phyloP scores from a whole-genome alignment of 2,113 vertebrate species.

The Malurus cyaneus region DNA sequence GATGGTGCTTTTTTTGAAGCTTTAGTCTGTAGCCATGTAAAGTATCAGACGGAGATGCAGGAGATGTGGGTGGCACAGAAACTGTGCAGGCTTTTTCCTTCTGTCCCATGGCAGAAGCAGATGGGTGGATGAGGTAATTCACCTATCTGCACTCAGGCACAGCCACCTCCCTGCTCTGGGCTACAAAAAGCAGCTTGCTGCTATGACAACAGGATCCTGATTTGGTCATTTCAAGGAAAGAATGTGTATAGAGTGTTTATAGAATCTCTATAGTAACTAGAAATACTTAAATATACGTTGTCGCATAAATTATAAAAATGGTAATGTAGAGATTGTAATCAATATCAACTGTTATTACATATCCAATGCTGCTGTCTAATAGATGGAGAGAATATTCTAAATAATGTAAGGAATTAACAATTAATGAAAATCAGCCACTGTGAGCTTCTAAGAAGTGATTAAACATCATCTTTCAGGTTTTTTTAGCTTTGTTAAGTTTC shows the following conservation, averaged over 20 bases:
- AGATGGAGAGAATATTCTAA: neutral
- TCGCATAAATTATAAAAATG: neutral
- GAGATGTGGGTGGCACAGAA: neutral
- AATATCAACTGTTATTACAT: neutral
- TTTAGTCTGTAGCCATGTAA: neutral
- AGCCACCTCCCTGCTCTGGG: neutral
- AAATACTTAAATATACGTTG: neutral
- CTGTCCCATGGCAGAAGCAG: neutral
- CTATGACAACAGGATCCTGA: neutral
- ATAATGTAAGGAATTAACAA: conserved; percentile 35
- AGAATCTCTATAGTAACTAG: neutral
- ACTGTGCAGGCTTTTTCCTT: neutral
- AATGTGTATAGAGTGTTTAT: neutral
- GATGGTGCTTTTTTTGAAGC: neutral
- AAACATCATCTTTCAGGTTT: neutral
- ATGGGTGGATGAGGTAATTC: conserved; percentile 29
- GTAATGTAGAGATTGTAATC: neutral
- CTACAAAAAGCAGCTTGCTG: neutral
- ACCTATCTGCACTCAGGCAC: neutral
- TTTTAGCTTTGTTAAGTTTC: neutral
- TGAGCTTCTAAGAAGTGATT: conserved; percentile 22
- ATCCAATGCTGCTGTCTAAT: neutral
- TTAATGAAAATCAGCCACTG: neutral
- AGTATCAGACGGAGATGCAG: neutral
- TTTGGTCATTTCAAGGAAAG: neutral